Conservation (phyloP, 1,140 invertebrate genomes). For the Eumaeus atala region DNA sequence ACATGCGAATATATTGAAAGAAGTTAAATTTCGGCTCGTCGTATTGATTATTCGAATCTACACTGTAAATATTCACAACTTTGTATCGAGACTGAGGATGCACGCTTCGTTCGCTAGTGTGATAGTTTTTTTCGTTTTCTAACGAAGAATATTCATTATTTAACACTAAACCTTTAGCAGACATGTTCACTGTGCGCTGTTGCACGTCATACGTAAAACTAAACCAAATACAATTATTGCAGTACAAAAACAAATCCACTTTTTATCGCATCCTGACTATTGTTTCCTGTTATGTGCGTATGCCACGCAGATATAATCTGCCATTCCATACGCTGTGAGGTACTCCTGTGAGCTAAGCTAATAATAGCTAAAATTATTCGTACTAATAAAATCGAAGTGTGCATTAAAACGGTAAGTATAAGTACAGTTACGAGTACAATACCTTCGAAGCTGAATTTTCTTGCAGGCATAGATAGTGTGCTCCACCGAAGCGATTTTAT, state of each 20-base stretch:
- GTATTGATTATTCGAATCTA: constrained; percentile 21
- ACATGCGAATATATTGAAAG: constrained; percentile 29
- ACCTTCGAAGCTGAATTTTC: constrained; percentile 34
- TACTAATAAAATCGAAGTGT: constrained; percentile 17
- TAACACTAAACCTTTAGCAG: neutral
- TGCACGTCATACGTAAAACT: neutral
- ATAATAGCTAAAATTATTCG: constrained; percentile 20
- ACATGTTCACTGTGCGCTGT: constrained; percentile 2
- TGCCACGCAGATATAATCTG: constrained; percentile 34
- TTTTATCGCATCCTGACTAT: constrained; percentile 55
- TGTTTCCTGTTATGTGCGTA: constrained; percentile 53
- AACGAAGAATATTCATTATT: neutral
- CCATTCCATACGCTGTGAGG: constrained; percentile 25
- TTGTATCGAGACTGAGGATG: constrained; percentile 23
- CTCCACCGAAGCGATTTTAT: constrained; percentile 44
- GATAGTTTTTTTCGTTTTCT: constrained; percentile 5
- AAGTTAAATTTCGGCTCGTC: constrained; percentile 26
- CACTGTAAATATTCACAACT: constrained; percentile 48
- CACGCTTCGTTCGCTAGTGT: neutral
- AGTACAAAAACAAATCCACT: constrained; percentile 45
- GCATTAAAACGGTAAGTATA: constrained; percentile 6
- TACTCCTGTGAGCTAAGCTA: constrained; percentile 14
- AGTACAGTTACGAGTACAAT: constrained; percentile 17
- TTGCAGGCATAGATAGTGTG: constrained; percentile 35
- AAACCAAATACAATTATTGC: constrained; percentile 28